phyloP scores from a whole-genome alignment of 2,888 invertebrate species.

The Hemaris fuciformis region DNA sequence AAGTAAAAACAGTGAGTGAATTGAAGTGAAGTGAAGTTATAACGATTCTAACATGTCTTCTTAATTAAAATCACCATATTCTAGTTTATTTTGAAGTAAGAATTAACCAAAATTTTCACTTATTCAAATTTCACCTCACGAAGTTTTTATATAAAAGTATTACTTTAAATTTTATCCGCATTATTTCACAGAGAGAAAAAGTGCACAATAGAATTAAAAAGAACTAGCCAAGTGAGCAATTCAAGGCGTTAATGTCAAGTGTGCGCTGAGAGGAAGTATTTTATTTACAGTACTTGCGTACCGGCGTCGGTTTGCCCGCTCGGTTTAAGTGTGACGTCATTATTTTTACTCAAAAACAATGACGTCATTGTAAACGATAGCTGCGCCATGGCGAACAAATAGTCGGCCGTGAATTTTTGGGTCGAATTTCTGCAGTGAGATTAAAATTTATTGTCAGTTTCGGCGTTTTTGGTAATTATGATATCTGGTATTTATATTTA shows the following conservation, averaged over 20 bases:
- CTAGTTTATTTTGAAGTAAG: background rate
- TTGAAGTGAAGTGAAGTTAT: no score
- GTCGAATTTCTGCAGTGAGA: background rate
- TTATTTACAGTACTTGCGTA: slow-evolving; percentile 4
- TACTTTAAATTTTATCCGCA: background rate
- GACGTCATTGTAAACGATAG: background rate
- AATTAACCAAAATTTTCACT: background rate
- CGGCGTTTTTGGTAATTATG: no score
- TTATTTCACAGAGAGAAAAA: background rate
- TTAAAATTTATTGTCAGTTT: background rate
- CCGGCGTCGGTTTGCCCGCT: background rate
- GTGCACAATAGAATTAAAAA: slow-evolving; percentile 4
- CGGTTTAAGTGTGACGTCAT: background rate
- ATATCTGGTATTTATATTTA: no score
- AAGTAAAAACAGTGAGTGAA: no score
- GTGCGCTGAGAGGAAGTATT: slow-evolving; percentile 3
- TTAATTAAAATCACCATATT: no score
- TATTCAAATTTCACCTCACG: background rate
- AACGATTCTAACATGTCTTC: no score
- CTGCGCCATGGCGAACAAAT: background rate
- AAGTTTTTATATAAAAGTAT: background rate
- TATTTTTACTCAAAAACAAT: background rate
- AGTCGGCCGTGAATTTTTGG: background rate
- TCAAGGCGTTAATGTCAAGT: slow-evolving; percentile 10
- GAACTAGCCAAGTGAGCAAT: slow-evolving; percentile 3